Evolutionary conservation across 2,113 vertebrate species (phyloP).

Genomic region (Jacana jacana): DNA sequence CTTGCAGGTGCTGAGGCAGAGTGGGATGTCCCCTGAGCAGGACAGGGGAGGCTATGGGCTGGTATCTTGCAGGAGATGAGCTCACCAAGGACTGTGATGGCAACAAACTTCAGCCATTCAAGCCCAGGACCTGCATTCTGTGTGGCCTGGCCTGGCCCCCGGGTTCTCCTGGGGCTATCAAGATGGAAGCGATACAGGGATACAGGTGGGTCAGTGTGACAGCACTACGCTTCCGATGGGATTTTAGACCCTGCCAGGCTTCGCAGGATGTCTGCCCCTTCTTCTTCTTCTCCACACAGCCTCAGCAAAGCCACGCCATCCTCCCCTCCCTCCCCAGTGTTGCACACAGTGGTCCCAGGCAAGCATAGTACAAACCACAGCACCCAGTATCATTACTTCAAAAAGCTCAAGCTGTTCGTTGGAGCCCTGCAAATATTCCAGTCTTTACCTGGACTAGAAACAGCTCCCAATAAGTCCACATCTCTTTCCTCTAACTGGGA

Average conservation of each 20-base stretch:
- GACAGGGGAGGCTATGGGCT: background rate
- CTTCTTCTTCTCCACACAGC: background rate
- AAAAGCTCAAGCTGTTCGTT: background rate
- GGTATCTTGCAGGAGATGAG: background rate
- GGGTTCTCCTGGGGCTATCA: accelerated
- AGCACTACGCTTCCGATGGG: background rate
- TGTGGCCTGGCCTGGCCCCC: background rate
- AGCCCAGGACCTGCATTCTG: accelerated
- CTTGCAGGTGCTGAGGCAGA: background rate
- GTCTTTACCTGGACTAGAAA: background rate
- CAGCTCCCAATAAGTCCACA: background rate
- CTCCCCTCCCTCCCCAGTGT: background rate
- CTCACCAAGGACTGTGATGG: accelerated
- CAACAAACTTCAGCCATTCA: background rate
- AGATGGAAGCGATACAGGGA: accelerated
- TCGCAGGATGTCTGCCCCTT: background rate
- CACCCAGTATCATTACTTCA: background rate
- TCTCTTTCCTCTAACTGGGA: background rate
- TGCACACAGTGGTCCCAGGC: background rate
- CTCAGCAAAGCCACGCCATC: accelerated
- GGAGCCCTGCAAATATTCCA: background rate
- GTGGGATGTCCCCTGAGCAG: accelerated
- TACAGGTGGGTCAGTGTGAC: background rate
- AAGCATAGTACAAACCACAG: accelerated
- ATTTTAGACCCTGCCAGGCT: background rate